A percentile compares a stretch with the other conserved stretches of the same genome.
phyloP scores from a whole-genome alignment of 2,888 invertebrate species.

The Bugulina stolonifera region DNA sequence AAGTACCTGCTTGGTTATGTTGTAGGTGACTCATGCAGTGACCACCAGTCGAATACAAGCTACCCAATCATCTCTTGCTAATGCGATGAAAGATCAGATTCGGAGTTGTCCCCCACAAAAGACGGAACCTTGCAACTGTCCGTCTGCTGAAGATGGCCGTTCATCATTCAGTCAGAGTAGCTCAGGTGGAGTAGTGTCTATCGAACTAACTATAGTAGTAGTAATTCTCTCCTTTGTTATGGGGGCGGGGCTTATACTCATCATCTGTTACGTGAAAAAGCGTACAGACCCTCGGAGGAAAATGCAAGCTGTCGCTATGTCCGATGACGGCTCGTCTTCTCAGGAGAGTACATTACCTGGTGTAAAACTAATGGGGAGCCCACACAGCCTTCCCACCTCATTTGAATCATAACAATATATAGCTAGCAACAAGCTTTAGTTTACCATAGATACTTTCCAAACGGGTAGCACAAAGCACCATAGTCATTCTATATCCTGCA shows the following conservation, averaged over 20 bases:
- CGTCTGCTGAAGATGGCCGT: background rate
- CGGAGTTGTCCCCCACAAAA: background rate
- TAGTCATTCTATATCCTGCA: background rate
- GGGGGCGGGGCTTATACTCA: background rate
- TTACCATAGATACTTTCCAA: background rate
- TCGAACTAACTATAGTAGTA: background rate
- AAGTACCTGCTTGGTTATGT: too few species aligned
- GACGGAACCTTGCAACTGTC: background rate
- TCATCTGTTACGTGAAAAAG: background rate
- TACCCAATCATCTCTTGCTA: too few species aligned
- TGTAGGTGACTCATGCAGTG: too few species aligned
- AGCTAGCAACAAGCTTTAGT: too few species aligned
- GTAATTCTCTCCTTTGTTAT: background rate
- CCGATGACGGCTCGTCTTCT: background rate
- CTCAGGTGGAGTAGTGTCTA: background rate
- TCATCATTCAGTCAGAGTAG: background rate
- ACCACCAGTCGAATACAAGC: too few species aligned
- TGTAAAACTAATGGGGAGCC: background rate
- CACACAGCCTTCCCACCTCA: background rate
- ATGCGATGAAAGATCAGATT: background rate
- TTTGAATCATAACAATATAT: background rate
- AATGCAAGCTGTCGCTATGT: background rate
- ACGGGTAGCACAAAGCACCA: background rate
- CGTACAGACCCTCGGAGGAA: background rate
- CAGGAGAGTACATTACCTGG: background rate